Percentiles rank a stretch among this genome's conserved stretches.
phyloP scores from a whole-genome alignment of 2,888 invertebrate genomes.

The Crocallis elinguaria region DNA sequence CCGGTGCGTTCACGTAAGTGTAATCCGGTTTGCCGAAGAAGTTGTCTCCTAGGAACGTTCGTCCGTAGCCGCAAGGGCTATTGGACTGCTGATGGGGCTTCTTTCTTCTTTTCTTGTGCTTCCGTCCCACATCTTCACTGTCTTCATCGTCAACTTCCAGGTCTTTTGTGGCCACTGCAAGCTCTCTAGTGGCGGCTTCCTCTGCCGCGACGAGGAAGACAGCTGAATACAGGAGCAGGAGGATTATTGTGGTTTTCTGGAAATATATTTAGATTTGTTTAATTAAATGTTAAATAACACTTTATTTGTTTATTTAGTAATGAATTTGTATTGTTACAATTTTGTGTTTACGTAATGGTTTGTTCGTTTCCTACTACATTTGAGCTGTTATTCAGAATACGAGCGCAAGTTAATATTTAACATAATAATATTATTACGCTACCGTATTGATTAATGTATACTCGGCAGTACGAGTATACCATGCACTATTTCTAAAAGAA shows the following conservation, averaged over 20 bases:
- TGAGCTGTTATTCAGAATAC: no score
- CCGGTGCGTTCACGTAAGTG: conserved; percentile 72
- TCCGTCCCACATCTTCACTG: conserved; percentile 61
- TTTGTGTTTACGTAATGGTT: no score
- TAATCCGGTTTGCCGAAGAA: conserved; percentile 63
- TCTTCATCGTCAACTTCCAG: conserved; percentile 52
- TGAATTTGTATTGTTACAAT: no score
- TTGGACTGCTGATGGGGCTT: conserved; percentile 62
- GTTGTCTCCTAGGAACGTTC: conserved; percentile 53
- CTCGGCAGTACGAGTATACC: no score
- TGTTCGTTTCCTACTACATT: no score
- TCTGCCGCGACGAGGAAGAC: conserved; percentile 47
- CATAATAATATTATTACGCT: no score
- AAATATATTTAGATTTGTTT: conserved; percentile 35
- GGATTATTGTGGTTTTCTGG: conserved; percentile 53
- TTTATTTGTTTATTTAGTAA: no score
- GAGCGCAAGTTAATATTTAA: no score
- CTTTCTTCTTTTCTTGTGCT: conserved; percentile 64
- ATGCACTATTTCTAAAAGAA: no score
- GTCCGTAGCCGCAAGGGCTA: conserved; percentile 59
- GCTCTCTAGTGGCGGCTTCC: conserved; percentile 47
- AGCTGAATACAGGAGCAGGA: conserved; percentile 52
- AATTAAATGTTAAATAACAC: neutral
- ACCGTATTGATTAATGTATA: no score
- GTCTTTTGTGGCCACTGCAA: conserved; percentile 48